phyloP scores from a whole-genome alignment of 2,797 vertebrate genomes.

The Pelobates cultripes region DNA sequence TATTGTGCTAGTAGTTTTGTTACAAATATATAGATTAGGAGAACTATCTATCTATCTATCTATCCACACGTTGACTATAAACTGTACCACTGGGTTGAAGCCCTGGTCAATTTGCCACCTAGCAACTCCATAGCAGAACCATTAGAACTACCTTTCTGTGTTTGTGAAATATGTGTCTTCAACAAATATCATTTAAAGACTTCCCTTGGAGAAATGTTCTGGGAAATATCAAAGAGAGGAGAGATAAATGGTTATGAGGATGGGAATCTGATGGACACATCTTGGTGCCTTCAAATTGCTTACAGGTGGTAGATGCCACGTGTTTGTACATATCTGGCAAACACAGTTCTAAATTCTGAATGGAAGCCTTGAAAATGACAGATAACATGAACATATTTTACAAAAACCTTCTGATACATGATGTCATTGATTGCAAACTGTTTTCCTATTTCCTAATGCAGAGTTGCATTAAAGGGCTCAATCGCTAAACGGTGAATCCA shows the following conservation, averaged over 20 bases:
- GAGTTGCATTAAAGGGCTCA: no score
- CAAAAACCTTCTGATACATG: no score
- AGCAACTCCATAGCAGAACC: not conserved
- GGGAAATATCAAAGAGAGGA: conserved; percentile 47
- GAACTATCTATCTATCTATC: no score
- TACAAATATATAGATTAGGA: no score
- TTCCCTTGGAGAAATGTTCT: conserved; percentile 39
- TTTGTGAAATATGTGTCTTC: conserved; percentile 42
- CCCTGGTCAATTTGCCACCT: no score
- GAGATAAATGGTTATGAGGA: conserved; percentile 40
- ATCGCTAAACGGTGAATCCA: no score
- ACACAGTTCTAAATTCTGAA: not conserved
- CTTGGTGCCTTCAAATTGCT: conserved; percentile 30
- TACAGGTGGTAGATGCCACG: conserved; percentile 26
- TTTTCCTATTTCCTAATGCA: no score
- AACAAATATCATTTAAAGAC: conserved; percentile 42
- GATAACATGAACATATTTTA: not conserved
- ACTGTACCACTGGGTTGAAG: no score
- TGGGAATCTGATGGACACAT: conserved; percentile 35
- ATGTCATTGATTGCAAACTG: no score
- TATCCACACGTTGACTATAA: no score
- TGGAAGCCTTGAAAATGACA: not conserved
- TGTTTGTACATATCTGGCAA: not conserved
- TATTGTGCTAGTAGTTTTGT: no score
- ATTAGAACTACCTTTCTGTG: conserved; percentile 33